Evolutionary conservation across 2,888 invertebrate species (phyloP), one percentile per base, ranked within the genome.

Genomic region (Xestia rhomboidea): DNA sequence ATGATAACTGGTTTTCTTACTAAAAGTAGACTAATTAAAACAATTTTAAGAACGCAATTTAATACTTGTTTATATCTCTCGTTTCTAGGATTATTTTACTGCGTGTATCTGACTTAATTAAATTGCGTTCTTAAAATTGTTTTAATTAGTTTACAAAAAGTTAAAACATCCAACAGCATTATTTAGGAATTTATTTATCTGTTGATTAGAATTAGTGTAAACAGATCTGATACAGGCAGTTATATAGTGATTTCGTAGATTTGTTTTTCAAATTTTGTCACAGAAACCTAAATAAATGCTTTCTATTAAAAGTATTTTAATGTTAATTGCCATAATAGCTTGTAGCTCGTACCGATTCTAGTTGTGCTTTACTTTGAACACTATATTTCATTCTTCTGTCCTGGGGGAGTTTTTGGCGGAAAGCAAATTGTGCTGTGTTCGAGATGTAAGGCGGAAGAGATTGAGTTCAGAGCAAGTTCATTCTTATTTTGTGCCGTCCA

Each of bases 351-450:
- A 60, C 18, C 11, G 46, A 34, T 60, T 60, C 24, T 21, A 60
- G 44, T 24, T 68, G 57, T 62, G 27, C 27, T 66, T 78, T 24
- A 66, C 34, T 41, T n/a, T 41, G 44, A 78, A 49, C 38, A n/a
- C 21, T 57, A 73, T 81, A 51, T 62, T 78, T 73, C 30, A 69
- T 54, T 51, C 18, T 18, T 13, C 6, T 8, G 24, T 79, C 81
- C 68, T 15, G 21, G 3, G 69, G 67, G 79, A 62, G 34, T 30
- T 66, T 62, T 83, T 38, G 67, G 27, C 10, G 15, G 49, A 34
- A 18, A 49, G n/a, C 49, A 49, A 66, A 78, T 69, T 62, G 51
- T 67, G 4, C 46, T 79, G 34, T 44, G 7, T 51, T 67, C 44
- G 57, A 60, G 18, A 44, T 57, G 41, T 57, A 10, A 57, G 21